A percentile compares a stretch with the other conserved stretches of the same genome.
phyloP scores from a whole-genome alignment of 2,888 invertebrate genomes.

The Hemaris fuciformis region DNA sequence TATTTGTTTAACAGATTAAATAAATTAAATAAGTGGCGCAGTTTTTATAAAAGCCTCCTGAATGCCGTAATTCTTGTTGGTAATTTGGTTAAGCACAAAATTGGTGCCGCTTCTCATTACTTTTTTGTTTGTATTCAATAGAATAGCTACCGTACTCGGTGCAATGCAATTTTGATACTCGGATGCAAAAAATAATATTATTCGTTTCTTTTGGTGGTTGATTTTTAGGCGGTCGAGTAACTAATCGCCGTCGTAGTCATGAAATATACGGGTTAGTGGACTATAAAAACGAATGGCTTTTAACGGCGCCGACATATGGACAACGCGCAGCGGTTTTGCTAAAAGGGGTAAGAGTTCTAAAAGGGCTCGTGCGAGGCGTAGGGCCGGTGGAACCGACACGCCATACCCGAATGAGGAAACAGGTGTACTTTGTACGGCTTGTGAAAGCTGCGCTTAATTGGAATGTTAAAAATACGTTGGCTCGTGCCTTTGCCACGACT shows the following conservation, averaged over 20 bases:
- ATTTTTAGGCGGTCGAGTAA: background rate
- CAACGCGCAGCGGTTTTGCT: background rate
- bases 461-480: background rate
- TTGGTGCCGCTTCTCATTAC: too few species aligned
- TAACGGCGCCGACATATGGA: conserved; percentile 1
- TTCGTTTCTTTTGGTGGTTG: background rate
- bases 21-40: too few species aligned
- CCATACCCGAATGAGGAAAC: background rate
- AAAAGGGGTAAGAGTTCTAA: background rate
- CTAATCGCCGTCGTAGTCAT: background rate
- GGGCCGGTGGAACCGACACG: background rate
- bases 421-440: background rate
- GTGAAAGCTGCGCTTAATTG: conserved; percentile 1
- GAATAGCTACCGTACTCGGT: too few species aligned
- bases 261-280: background rate
- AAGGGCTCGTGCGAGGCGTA: background rate
- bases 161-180: background rate
- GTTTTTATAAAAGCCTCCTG: too few species aligned
- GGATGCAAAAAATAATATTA: background rate
- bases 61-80: too few species aligned
- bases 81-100: too few species aligned
- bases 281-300: conserved; percentile 8
- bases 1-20: background rate
- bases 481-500: background rate
- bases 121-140: too few species aligned